Evolutionary conservation across 2,888 invertebrate species (phyloP), one percentile per base, ranked within the genome.

Genomic region (Thecophora atra): DNA sequence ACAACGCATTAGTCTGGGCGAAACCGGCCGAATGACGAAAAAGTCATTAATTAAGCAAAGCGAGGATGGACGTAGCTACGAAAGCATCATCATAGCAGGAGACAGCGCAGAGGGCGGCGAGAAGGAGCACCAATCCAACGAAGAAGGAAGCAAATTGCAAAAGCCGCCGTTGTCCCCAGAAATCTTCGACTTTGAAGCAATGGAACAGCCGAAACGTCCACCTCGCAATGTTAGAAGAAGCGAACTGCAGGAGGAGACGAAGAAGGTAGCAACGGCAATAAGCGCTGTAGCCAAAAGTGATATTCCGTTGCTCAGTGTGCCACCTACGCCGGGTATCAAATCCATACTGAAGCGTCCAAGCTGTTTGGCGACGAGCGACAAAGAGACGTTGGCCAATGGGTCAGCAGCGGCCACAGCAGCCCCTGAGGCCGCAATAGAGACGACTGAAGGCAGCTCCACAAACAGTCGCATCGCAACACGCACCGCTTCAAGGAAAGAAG

Each of bases 1-100:
- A 11, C 92, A 92, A 83, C 88, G 91, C 79, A 91, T 92, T 78
- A 87, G 91, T 76, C 89, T 91, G 77, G 91, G 90, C 77, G 89
- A 90, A 77, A 77, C 78, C 37, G 78, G 78, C 70, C 74, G 77
- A 26, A 83, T 84, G 67, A 75, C 82, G 77, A 85, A 85, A 78
- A 85, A 85, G 77, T 86, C 83, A 78, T 79, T 85, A 74, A 86
- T 79, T 63, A 79, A 77, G 68, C 80, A 80, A 72, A 78, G 76
- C 52, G 78, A 86, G 74, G 88, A 89, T 75, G 81, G 81, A 69
- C 85, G 87, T 72, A 81, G 85, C 42, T 90, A 89, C 78, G 89
- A 89, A 78, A 86, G 88, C 77, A 80, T 84, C 42, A 77, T 78
- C 24, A 75, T 82, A 15, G 76, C 72, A 26, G 70, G 72, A 47